Evolutionary conservation across 2,797 vertebrate genomes (phyloP).

Genomic region (Labeo calbasu): DNA sequence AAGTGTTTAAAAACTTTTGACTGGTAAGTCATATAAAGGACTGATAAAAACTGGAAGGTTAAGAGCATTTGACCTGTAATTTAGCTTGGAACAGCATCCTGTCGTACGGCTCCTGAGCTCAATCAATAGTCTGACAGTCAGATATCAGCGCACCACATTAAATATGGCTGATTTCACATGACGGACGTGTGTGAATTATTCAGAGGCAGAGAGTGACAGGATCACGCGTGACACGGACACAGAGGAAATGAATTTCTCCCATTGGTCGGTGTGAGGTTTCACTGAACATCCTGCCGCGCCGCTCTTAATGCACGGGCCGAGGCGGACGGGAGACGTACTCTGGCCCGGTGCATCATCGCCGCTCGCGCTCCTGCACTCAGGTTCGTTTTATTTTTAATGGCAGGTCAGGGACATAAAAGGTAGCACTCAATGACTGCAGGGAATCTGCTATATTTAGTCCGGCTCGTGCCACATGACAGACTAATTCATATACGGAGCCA

Average conservation of each 20-base stretch:
- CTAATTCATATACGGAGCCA: conserved; percentile 73
- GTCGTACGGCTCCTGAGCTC: conserved; percentile 74
- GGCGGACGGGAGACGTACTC: neutral
- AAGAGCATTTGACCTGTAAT: neutral
- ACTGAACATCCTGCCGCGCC: conserved; percentile 45
- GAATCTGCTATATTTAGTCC: conserved; percentile 79
- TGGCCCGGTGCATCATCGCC: neutral
- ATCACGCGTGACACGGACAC: conserved; percentile 55
- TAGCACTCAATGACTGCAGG: conserved; percentile 66
- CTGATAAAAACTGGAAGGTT: neutral
- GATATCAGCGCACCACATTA: conserved; percentile 74
- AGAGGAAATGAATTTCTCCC: conserved; percentile 75
- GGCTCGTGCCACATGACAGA: conserved; percentile 63
- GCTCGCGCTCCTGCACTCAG: neutral
- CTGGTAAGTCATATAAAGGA: no score
- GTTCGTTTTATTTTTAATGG: conserved; percentile 80
- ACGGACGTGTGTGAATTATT: conserved; percentile 77
- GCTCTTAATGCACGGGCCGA: conserved; percentile 1
- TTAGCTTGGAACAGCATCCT: conserved; percentile 61
- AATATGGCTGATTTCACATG: conserved; percentile 77
- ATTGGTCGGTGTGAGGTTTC: conserved; percentile 70
- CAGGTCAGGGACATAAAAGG: conserved; percentile 75
- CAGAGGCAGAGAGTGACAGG: conserved; percentile 65
- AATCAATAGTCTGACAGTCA: conserved; percentile 68
- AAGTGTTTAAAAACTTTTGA: no score